phyloP scores from a whole-genome alignment of 2,888 invertebrate species.

The Sminthurinus aureus region DNA sequence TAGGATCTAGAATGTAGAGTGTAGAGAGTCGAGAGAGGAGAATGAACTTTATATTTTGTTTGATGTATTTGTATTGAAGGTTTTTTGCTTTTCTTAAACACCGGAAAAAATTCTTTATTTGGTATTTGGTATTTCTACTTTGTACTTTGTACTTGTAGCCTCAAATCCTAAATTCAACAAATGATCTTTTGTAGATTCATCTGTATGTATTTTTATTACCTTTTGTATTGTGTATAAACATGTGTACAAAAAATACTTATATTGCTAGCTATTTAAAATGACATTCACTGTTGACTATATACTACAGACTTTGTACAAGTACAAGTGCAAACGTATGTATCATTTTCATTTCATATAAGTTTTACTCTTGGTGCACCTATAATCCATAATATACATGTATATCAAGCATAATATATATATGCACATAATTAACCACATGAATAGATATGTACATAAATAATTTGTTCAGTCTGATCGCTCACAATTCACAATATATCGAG shows the following conservation, averaged over 20 bases:
- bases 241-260: not conserved
- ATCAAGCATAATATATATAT: not conserved
- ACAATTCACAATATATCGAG: no score
- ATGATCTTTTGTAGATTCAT: not conserved
- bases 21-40: not conserved
- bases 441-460: no score
- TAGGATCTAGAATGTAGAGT: not conserved
- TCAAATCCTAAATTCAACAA: constrained; percentile 15
- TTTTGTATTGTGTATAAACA: no score
- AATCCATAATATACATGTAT: not conserved
- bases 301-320: not conserved
- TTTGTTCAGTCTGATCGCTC: no score
- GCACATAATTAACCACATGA: no score
- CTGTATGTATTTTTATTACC: not conserved
- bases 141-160: constrained; percentile 20
- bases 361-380: no score
- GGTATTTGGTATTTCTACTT: not conserved
- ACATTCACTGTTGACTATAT: no score
- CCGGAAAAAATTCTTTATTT: not conserved
- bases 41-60: not conserved
- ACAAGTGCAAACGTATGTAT: not conserved
- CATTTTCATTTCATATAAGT: no score
- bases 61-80: not conserved
- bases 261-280: not conserved
- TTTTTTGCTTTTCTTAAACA: not conserved